These are phyloP conservation scores for Mercenaria mercenaria DNA, from an alignment of 1,140 invertebrate species.

Conservation along the genomic window DNA sequence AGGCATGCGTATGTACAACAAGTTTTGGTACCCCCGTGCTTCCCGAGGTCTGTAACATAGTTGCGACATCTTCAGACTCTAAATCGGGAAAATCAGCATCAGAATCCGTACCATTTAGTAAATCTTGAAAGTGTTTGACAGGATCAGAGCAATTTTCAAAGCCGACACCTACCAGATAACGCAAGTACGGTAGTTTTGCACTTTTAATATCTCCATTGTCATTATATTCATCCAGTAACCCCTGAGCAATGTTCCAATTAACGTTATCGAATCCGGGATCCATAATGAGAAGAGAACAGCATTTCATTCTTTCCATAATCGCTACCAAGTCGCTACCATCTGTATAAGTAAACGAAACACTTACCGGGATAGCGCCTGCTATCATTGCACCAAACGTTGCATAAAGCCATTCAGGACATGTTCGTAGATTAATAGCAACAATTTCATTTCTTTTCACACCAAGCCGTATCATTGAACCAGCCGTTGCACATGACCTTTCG, in stretches of 20 bases:
- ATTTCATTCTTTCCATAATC: constrained; percentile 1
- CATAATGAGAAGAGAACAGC: not conserved
- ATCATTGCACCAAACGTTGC: too few species aligned
- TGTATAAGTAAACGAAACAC: too few species aligned
- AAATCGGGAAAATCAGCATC: not conserved
- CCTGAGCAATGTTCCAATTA: constrained; percentile 27
- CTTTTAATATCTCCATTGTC: not conserved
- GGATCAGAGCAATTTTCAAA: too few species aligned
- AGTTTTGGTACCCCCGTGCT: constrained; percentile 44
- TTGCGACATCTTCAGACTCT: not conserved
- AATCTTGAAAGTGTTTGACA: not conserved
- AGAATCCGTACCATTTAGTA: not conserved
- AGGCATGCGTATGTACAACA: not conserved
- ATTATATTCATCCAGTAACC: not conserved
- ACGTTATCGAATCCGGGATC: constrained; percentile 6
- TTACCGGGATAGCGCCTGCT: too few species aligned
- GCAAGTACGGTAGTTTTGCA: not conserved
- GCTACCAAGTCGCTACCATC: constrained; percentile 41
- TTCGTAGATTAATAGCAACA: not conserved
- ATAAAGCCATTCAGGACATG: constrained; percentile 14
- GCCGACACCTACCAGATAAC: not conserved
- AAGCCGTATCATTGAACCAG: not conserved
- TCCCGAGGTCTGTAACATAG: constrained; percentile 47
- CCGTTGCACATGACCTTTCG: not conserved
- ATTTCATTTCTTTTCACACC: constrained; percentile 5